Evolutionary conservation across 1,140 invertebrate species (phyloP).

Genomic region (Diprion similis): DNA sequence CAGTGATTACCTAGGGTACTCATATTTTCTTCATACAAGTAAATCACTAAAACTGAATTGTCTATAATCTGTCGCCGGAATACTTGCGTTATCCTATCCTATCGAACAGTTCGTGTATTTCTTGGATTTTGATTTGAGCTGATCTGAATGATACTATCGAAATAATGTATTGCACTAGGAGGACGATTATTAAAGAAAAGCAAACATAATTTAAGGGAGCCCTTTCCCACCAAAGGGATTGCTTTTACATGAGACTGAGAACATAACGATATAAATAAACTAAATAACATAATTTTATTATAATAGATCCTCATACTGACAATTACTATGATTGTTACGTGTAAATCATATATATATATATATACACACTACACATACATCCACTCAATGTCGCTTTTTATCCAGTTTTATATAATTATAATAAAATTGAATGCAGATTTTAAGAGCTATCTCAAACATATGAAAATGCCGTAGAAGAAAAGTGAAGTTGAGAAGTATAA

Average conservation of each 20-base stretch:
- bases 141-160: background rate
- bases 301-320: slow-evolving; percentile 2
- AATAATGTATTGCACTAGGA: background rate
- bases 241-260: slow-evolving; percentile 5
- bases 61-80: background rate
- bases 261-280: background rate
- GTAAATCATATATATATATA: background rate
- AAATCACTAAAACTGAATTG: background rate
- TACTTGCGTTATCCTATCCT: background rate
- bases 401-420: background rate
- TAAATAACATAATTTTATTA: background rate
- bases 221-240: slow-evolving; percentile 5
- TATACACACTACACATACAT: background rate
- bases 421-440: slow-evolving; percentile 1
- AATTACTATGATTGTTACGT: background rate
- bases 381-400: slow-evolving; percentile 2
- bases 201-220: background rate
- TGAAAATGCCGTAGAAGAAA: background rate
- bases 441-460: background rate
- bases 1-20: background rate
- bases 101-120: background rate
- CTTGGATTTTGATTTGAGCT: too few relatives aligned
- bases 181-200: background rate
- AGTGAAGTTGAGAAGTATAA: background rate
- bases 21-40: background rate